Conservation (phyloP, 2,888 invertebrate species). For the Lobophora halterata region DNA sequence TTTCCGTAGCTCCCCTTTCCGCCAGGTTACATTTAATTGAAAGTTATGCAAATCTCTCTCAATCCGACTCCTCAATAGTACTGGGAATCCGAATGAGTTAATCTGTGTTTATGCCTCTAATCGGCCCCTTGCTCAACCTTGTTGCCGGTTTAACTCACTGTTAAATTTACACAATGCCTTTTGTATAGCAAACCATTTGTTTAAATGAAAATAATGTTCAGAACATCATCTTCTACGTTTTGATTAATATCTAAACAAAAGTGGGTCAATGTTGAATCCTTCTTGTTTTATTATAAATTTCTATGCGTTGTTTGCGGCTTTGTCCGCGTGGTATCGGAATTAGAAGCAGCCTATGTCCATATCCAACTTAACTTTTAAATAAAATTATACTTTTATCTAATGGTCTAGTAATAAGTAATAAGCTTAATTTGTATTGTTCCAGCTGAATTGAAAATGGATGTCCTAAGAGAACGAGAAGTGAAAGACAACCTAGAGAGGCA, state of each 20-base stretch:
- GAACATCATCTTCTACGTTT: constrained; percentile 50
- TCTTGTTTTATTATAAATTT: neutral
- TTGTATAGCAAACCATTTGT: constrained; percentile 65
- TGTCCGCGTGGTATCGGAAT: no score
- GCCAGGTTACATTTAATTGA: constrained; percentile 77
- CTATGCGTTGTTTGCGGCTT: no score
- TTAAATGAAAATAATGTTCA: constrained; percentile 59
- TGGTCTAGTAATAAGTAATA: constrained; percentile 5
- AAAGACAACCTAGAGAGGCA: constrained; percentile 97
- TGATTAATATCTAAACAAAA: constrained; percentile 38
- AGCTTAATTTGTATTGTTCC: constrained; percentile 66
- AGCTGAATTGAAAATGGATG: constrained; percentile 98
- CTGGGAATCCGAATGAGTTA: constrained; percentile 79
- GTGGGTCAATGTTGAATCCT: constrained; percentile 23
- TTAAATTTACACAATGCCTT: constrained; percentile 75
- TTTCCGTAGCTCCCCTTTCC: constrained; percentile 65
- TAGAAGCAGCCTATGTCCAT: no score
- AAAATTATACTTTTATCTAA: constrained; percentile 4
- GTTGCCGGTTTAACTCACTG: constrained; percentile 73
- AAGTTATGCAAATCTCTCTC: constrained; percentile 81
- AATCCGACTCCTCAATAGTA: constrained; percentile 75
- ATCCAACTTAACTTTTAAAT: neutral
- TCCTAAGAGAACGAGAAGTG: constrained; percentile 94
- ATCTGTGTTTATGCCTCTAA: constrained; percentile 80
- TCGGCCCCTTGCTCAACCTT: constrained; percentile 76